These are phyloP conservation scores for Octopus bimaculoides DNA, from an alignment of 1,140 invertebrate species.

Conservation along the genomic window DNA sequence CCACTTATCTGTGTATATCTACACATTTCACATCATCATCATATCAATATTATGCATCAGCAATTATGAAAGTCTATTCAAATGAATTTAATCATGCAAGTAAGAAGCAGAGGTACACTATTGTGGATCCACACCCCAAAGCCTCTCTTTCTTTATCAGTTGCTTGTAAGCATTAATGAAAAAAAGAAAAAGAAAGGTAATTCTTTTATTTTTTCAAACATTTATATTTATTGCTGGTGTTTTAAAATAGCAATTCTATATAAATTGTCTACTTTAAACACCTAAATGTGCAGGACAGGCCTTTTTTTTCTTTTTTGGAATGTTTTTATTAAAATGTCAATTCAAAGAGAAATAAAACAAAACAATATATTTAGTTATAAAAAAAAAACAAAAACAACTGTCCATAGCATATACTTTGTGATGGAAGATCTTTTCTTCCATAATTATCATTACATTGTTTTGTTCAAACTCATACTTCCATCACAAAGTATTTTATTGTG, in stretches of 20 bases:
- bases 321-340: not conserved
- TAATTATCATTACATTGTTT: not conserved
- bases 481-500: too few species aligned
- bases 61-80: not conserved
- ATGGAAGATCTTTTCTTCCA: not conserved
- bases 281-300: not conserved
- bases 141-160: not conserved
- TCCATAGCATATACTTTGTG: not conserved
- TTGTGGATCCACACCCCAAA: not conserved
- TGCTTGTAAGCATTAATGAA: not conserved
- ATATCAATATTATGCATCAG: not conserved
- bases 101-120: not conserved
- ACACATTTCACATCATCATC: not conserved
- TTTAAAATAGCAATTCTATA: not conserved
- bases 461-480: not conserved
- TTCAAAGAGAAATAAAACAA: not conserved
- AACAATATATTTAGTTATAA: not conserved
- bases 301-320: not conserved
- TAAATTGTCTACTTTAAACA: not conserved
- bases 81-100: not conserved
- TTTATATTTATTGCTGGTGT: not conserved
- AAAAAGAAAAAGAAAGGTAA: not conserved
- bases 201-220: not conserved
- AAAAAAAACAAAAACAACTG: not conserved
- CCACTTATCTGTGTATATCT: not conserved